Conservation (phyloP, 2,888 invertebrate genomes). For the Ochropleura plecta region DNA sequence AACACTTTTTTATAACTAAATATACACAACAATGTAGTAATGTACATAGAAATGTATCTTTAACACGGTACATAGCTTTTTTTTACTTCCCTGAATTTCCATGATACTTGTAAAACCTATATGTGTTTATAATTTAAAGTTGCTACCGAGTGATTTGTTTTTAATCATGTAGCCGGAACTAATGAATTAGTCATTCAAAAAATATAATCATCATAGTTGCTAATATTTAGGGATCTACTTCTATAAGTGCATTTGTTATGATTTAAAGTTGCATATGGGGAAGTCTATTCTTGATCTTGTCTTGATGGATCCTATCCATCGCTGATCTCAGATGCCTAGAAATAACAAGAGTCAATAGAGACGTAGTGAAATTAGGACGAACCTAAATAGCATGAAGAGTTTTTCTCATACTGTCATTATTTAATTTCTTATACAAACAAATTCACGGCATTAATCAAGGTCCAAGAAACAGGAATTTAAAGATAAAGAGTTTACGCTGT, state of each 20-base stretch:
- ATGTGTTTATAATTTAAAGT: not conserved
- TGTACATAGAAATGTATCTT: not conserved
- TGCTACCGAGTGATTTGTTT: not conserved
- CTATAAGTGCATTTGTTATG: not conserved
- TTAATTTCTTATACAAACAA: slow-evolving; percentile 25
- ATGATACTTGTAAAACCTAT: not conserved
- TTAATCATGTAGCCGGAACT: not conserved
- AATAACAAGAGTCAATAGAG: slow-evolving; percentile 4
- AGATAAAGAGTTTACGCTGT: slow-evolving; percentile 25
- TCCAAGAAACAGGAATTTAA: slow-evolving; percentile 14
- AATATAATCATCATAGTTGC: slow-evolving; percentile 1
- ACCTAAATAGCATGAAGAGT: not conserved
- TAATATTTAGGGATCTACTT: not conserved
- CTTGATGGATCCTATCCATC: not conserved
- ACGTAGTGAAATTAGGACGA: not conserved
- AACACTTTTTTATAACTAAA: not conserved
- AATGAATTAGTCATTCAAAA: not conserved
- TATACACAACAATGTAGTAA: not conserved
- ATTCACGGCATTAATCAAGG: slow-evolving; percentile 1
- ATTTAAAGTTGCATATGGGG: not conserved
- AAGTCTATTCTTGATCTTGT: not conserved
- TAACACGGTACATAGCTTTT: not conserved
- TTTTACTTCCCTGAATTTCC: not conserved
- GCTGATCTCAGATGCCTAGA: slow-evolving; percentile 25
- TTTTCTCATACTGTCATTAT: slow-evolving; percentile 1